A percentile compares a stretch with the other conserved stretches of the same genome.
These are phyloP conservation scores for Macheiramphus alcinus DNA, from an alignment of 2,113 vertebrate genomes.

Conservation along the genomic window DNA sequence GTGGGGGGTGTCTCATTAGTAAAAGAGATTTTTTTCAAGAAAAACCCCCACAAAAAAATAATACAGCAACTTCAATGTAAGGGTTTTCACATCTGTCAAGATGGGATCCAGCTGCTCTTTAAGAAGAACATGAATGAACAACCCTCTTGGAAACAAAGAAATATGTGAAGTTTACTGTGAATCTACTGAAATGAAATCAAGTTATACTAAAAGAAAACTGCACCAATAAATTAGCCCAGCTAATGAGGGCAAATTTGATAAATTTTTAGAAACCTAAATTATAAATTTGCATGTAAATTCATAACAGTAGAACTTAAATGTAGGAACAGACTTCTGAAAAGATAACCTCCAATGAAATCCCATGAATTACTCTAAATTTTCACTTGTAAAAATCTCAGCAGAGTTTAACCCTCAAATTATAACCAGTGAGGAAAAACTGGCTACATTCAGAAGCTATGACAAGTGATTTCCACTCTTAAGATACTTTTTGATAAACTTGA, in stretches of 20 bases:
- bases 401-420: neutral
- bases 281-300: neutral
- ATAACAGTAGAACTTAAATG: neutral
- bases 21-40: neutral
- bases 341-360: neutral
- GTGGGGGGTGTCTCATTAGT: neutral
- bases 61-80: neutral
- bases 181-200: neutral
- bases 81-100: neutral
- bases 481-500: neutral
- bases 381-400: neutral
- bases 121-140: neutral
- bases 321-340: neutral
- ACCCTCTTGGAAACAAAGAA: neutral
- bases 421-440: neutral
- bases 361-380: neutral
- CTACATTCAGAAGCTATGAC: neutral
- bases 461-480: neutral
- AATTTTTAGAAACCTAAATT: neutral
- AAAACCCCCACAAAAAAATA: neutral
- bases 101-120: slow-evolving; percentile 36
- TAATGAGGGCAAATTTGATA: neutral
- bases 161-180: neutral
- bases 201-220: neutral
- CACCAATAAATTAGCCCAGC: neutral